Conservation (phyloP, 1,140 invertebrate genomes). For the Habropoda laboriosa region DNA sequence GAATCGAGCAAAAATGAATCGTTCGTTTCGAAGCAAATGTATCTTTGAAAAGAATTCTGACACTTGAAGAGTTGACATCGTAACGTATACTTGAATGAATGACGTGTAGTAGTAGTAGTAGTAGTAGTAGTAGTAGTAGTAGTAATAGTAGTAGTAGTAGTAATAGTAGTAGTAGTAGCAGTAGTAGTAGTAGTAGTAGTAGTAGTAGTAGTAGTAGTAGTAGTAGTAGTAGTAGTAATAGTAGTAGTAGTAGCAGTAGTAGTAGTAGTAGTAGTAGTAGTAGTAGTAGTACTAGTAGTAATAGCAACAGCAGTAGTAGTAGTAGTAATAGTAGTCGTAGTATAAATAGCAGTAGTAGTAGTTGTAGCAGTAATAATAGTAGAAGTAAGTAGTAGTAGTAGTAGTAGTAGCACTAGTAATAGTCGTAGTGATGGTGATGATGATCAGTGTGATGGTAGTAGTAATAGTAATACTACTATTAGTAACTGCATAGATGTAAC, state of each 20-base stretch:
- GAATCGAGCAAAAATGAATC: background rate
- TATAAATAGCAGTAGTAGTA: background rate
- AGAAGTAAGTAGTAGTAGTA: too few species aligned
- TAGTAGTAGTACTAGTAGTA: background rate
- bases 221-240: background rate
- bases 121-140: background rate
- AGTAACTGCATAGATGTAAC: too few species aligned
- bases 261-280: background rate
- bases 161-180: background rate
- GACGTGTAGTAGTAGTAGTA: background rate
- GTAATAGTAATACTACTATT: too few species aligned
- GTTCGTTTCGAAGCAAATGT: background rate
- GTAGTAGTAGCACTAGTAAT: background rate
- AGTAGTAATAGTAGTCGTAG: background rate
- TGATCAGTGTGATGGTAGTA: too few species aligned
- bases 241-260: background rate
- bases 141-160: background rate
- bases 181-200: background rate
- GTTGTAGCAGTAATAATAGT: background rate
- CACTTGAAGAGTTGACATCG: background rate
- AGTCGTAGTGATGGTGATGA: background rate
- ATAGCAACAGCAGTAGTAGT: background rate
- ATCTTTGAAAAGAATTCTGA: background rate
- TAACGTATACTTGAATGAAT: too few species aligned
- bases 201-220: too few species aligned